Base-by-base conservation (phyloP, 1,140 invertebrate genomes). In the Cecropterus lyciades region DNA sequence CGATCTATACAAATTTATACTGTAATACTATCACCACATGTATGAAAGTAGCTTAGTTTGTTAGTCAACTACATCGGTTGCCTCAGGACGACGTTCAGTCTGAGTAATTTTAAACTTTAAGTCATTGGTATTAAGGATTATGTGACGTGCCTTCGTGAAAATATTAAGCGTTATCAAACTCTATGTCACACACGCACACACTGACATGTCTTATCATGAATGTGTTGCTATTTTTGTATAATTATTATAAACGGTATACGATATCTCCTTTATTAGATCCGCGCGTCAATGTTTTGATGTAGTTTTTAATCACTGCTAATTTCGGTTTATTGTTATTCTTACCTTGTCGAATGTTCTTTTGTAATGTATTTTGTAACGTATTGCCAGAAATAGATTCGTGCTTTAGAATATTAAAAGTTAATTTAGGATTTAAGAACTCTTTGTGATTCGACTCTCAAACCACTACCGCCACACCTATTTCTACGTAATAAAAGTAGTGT, bases 1-100 rank as follows among this genome's bases (percentile, higher is more conserved):
- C 48, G 7, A 70, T 66, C n/a, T n/a, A n/a, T n/a, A n/a, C n/a
- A n/a, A n/a, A n/a, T 62, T 62, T 70, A 27, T 51, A 24, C 65
- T 68, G 42, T 40, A 37, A 1, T 0, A 0, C 3, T 9, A 14
- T 17, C 9, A 14, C 30, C 9, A 51, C 45, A 71, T 30, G 48
- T 33, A 16, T 57, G 65, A 64, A 63, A 69, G 20, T 10, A 33
- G 9, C 9, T 33, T 33, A 8, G 1, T 4, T 33, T 1, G 9
- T 4, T 33, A 33, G 3, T 33, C 30, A 6, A 9, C 30, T 33
- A 33, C 30, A 33, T 33, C 6, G 6, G 7, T 10, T 33, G 30
- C 7, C 7, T 33, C 1, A 59, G 13, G 24, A 46, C 2, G 55
- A 16, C 20, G 42, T 33, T 0, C 10, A 5, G 10, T 9, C 15